These are phyloP conservation scores for Acanthoscelides obtectus DNA, from an alignment of 2,888 invertebrate species.

Conservation along the genomic window DNA sequence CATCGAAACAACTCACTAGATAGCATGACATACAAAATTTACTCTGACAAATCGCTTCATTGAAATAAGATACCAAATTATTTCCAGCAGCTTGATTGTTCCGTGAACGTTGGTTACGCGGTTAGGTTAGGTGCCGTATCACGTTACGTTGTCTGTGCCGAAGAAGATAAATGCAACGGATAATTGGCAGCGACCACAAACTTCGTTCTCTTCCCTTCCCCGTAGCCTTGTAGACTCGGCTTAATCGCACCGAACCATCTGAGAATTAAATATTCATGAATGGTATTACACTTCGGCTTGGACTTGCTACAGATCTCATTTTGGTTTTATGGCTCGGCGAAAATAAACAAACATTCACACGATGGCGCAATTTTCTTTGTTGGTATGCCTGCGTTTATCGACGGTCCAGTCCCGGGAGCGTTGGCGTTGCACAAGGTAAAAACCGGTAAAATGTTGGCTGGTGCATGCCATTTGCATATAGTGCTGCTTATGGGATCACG, in stretches of 20 bases:
- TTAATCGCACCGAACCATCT: slow-evolving; percentile 26
- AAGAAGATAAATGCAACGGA: background rate
- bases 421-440: background rate
- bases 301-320: background rate
- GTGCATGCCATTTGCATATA: background rate
- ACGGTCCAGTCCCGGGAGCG: too few species aligned
- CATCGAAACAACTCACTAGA: too few species aligned
- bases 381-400: background rate
- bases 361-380: background rate
- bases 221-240: background rate
- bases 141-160: background rate
- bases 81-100: background rate
- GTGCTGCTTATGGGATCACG: background rate
- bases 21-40: background rate
- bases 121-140: background rate
- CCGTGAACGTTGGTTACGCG: background rate
- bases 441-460: background rate
- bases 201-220: background rate
- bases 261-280: slow-evolving; percentile 44
- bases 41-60: background rate
- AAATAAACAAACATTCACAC: background rate
- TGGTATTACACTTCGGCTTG: slow-evolving; percentile 24
- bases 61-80: background rate
- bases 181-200: background rate
- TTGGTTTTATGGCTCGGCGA: background rate